These are phyloP conservation scores for Meghimatium bilineatum DNA, from an alignment of 2,888 invertebrate genomes.

Conservation along the genomic window DNA sequence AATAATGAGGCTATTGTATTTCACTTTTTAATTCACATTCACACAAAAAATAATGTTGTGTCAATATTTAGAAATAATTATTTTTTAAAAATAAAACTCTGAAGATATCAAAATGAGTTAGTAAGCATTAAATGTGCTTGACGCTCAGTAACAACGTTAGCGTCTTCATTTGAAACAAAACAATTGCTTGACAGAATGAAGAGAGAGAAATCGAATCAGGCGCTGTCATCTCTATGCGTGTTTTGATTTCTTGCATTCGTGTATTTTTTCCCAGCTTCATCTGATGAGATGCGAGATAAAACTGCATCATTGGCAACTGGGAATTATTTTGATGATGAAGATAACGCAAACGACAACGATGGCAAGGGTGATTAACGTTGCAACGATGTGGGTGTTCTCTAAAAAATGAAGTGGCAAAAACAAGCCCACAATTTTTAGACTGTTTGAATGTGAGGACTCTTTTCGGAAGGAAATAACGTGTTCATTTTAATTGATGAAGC, in stretches of 20 bases:
- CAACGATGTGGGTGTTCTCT: background rate
- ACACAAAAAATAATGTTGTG: no score
- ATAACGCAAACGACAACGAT: background rate
- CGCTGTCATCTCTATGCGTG: background rate
- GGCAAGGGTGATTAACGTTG: background rate
- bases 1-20: no score
- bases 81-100: no score
- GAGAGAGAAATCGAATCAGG: background rate
- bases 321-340: background rate
- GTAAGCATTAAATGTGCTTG: background rate
- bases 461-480: background rate
- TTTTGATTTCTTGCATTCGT: background rate
- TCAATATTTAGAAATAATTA: no score
- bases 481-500: background rate
- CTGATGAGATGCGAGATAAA: background rate
- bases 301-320: background rate
- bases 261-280: background rate
- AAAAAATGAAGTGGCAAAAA: background rate
- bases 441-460: background rate
- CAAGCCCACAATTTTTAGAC: background rate
- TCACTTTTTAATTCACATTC: no score
- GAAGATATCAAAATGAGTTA: no score
- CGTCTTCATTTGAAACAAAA: background rate
- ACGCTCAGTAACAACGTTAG: background rate
- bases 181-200: background rate